Conservation (phyloP, 2,888 invertebrate species). For the Sinodicranocentrus sp. region DNA sequence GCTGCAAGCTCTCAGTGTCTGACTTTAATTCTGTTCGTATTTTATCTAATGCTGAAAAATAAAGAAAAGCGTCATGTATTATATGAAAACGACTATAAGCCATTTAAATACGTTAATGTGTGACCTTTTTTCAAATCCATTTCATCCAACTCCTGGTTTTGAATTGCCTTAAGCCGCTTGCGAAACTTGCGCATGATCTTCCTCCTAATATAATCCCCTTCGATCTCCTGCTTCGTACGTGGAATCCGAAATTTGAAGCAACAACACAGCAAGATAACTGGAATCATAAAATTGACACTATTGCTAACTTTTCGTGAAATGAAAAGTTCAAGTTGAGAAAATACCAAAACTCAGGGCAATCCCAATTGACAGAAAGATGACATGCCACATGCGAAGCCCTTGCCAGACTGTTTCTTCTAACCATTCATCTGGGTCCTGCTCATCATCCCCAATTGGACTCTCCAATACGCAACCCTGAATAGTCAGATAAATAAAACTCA, state of each 20-base stretch:
- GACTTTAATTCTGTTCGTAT: conserved; percentile 83
- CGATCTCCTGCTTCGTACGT: conserved; percentile 96
- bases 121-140: conserved; percentile 89
- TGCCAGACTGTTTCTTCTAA: conserved; percentile 85
- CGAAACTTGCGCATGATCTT: conserved; percentile 90
- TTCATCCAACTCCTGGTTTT: conserved; percentile 91
- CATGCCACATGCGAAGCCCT: conserved; percentile 89
- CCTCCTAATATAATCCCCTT: conserved; percentile 92
- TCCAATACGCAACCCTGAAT: conserved; percentile 41
- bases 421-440: conserved; percentile 81
- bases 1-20: conserved; percentile 80
- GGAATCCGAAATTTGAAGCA: conserved; percentile 95
- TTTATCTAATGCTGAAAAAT: conserved; percentile 83
- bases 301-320: too few species aligned
- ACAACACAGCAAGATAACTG: conserved; percentile 92
- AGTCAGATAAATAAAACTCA: conserved; percentile 15
- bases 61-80: neutral
- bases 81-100: neutral
- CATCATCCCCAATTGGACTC: neutral
- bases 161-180: conserved; percentile 88
- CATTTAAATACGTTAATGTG: too few species aligned
- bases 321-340: too few species aligned
- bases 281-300: conserved; percentile 77
- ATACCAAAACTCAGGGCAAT: conserved; percentile 77
- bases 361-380: conserved; percentile 85